Base-by-base conservation (phyloP, 1,140 invertebrate genomes). In the Holotrichia oblita region DNA sequence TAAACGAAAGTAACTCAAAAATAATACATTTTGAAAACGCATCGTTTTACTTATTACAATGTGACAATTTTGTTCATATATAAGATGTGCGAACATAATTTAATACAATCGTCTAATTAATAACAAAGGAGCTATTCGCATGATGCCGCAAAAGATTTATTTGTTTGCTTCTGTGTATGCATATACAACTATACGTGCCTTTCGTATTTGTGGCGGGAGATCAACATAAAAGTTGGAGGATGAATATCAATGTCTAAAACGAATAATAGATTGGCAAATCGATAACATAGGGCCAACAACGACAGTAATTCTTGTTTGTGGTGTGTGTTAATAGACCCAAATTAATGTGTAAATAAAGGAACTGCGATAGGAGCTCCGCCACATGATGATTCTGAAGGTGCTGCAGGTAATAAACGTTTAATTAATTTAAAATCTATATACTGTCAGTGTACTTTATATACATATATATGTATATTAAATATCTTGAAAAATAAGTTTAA, bases 151-250 rank as follows among this genome's bases (percentile, higher is more conserved):
- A 69, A 34, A 34, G 17, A 69, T 17, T 17, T 48, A 34, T 69
- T 69, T 69, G 61, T 34, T 69, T 69, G 27, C 61, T 27, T 69
- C 17, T 69, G 27, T 34, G 6, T 69, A 69, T 34, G 61, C 61
- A 69, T 27, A 34, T 27, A 69, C 12, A 20, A 69, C 12, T 69
- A 34, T 27, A 69, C 27, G 61, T 69, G 8, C 61, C 22, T 27
- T 69, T 69, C 61, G 61, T 14, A 22, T 34, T 55, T 69, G 61
- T 69, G 61, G 61, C 61, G 61, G 61, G 61, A 69, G 61, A 69
- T 69, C 61, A 69, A 69, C 61, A 69, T 69, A 69, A 69, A 69
- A 69, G 61, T 69, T 69, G 61, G 61, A 69, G 61, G 22, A 69
- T 69, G 61, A 69, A 27, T 69, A 69, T 69, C 61, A 69, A 27